These are phyloP conservation scores for Phacellophora camtschatica DNA, from an alignment of 30 jellyfish, hydroid and myxozoan species.

Conservation along the genomic window DNA sequence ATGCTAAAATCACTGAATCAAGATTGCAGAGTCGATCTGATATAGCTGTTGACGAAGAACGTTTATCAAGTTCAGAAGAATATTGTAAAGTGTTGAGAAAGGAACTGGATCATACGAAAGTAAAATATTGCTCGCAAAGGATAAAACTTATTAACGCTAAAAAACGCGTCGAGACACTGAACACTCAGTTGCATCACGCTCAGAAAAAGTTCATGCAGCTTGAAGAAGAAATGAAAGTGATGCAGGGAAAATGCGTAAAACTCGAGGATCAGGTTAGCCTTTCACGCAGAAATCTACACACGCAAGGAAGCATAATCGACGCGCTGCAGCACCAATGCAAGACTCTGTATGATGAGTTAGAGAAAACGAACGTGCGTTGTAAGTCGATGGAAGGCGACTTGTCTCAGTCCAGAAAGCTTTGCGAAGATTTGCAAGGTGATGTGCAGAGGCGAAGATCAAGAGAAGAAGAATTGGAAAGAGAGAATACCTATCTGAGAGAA, in stretches of 20 bases:
- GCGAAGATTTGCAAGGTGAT: constrained; percentile 42
- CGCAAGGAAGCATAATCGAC: constrained; percentile 92
- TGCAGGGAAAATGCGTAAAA: constrained; percentile 68
- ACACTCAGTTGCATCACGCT: constrained; percentile 66
- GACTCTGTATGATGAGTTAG: constrained; percentile 83
- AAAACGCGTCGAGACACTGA: constrained; percentile 79
- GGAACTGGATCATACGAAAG: constrained; percentile 84
- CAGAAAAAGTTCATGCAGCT: constrained; percentile 47
- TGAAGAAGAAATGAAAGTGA: constrained; percentile 42
- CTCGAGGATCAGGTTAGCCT: constrained; percentile 75
- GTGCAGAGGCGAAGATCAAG: constrained; percentile 42
- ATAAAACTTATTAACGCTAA: constrained; percentile 87
- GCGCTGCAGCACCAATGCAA: constrained; percentile 93
- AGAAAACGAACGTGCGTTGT: constrained; percentile 55
- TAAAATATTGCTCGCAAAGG: constrained; percentile 81
- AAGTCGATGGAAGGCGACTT: constrained; percentile 52
- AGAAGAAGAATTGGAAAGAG: constrained; percentile 81
- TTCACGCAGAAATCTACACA: constrained; percentile 80
- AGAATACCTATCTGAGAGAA: constrained; percentile 55
- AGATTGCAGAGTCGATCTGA: constrained; percentile 23
- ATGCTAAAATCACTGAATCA: constrained; percentile 63
- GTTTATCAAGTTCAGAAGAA: constrained; percentile 48
- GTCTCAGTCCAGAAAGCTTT: constrained; percentile 13
- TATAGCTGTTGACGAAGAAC: constrained; percentile 10
- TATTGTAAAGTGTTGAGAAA: constrained; percentile 55